A percentile compares a stretch with the other conserved stretches of the same genome.
Evolutionary conservation across 2,888 invertebrate genomes (phyloP).

Genomic region (Lucinisca nassula): DNA sequence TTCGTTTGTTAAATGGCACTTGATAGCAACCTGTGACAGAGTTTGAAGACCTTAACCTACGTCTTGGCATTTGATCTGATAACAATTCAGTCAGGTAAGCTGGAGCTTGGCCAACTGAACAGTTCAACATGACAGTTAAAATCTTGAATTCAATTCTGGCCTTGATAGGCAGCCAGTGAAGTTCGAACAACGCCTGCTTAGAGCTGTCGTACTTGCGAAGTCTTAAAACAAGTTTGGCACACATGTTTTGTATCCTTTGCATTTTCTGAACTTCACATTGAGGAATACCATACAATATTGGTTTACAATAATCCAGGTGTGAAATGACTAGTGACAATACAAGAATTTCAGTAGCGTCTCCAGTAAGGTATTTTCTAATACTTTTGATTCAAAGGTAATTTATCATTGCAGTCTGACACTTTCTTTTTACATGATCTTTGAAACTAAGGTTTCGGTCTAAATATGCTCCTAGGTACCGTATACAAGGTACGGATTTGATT

Average conservation of each 20-base stretch:
- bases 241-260: slow-evolving; percentile 45
- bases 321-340: slow-evolving; percentile 30
- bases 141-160: slow-evolving; percentile 37
- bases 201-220: slow-evolving; percentile 26
- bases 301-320: slow-evolving; percentile 44
- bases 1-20: slow-evolving; percentile 16
- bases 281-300: slow-evolving; percentile 34
- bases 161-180: slow-evolving; percentile 36
- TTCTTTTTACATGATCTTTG: too few species aligned
- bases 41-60: not conserved
- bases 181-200: slow-evolving; percentile 24
- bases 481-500: too few species aligned
- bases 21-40: not conserved
- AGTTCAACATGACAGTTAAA: slow-evolving; percentile 17
- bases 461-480: too few species aligned
- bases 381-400: slow-evolving; percentile 15
- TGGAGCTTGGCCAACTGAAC: slow-evolving; percentile 25
- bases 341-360: slow-evolving; percentile 30
- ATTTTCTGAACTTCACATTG: slow-evolving; percentile 26
- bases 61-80: not conserved
- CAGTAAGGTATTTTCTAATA: slow-evolving; percentile 30
- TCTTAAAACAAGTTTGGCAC: slow-evolving; percentile 41
- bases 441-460: too few species aligned
- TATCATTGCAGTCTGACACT: slow-evolving; percentile 32
- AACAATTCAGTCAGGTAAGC: slow-evolving; percentile 25